phyloP scores from a whole-genome alignment of 2,113 vertebrate species.

The Corydoras maculifer region DNA sequence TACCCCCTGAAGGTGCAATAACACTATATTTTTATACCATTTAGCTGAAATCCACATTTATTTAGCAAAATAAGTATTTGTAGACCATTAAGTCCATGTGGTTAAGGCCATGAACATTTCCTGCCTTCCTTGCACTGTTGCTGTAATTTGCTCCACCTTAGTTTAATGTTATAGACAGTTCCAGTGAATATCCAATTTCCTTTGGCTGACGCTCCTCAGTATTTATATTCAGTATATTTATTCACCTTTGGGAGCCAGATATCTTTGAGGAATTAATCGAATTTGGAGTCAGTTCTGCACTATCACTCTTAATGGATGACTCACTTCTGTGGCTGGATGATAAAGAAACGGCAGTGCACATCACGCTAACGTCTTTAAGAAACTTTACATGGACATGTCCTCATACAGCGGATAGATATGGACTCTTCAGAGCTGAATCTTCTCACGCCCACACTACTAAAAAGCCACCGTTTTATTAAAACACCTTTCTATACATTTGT shows the following conservation, averaged over 20 bases:
- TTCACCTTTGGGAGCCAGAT: conserved; percentile 12
- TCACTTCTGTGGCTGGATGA: neutral
- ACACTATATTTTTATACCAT: too few relatives aligned
- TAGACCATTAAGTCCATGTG: neutral
- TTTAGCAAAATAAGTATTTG: too few relatives aligned
- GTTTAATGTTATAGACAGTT: conserved; percentile 9
- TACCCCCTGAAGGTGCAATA: too few relatives aligned
- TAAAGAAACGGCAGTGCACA: neutral
- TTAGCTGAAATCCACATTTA: too few relatives aligned
- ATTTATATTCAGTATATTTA: conserved; percentile 8
- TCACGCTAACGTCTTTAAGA: neutral
- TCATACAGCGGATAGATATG: neutral
- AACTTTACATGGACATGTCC: neutral
- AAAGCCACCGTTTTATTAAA: too few relatives aligned
- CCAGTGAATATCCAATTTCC: conserved; percentile 11
- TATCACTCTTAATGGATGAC: conserved; percentile 1
- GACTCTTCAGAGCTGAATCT: too few relatives aligned
- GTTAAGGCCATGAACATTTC: neutral
- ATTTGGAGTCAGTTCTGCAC: conserved; percentile 6
- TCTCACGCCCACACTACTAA: too few relatives aligned
- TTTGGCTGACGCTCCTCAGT: conserved; percentile 14
- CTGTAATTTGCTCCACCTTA: conserved; percentile 20
- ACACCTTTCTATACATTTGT: too few relatives aligned
- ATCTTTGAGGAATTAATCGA: conserved; percentile 10
- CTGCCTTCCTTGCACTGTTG: conserved; percentile 30